These are phyloP conservation scores for Euphydryas editha DNA, from an alignment of 2,888 invertebrate species.

Conservation along the genomic window DNA sequence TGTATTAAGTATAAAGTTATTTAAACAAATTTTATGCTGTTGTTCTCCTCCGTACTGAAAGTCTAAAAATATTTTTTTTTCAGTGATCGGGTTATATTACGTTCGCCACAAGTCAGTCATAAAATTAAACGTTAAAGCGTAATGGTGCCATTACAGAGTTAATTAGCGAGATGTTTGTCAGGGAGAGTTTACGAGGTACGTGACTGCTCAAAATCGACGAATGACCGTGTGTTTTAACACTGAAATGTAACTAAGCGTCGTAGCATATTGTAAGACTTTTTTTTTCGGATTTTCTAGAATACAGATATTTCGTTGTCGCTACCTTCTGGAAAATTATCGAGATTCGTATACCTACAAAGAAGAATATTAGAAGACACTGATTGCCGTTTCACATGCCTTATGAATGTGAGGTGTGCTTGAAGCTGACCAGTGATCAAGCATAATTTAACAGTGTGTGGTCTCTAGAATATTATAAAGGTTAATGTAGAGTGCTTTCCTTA, in stretches of 20 bases:
- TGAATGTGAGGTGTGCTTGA: too few species aligned
- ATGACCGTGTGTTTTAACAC: constrained; percentile 19
- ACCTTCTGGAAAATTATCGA: too few species aligned
- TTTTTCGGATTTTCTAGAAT: not conserved
- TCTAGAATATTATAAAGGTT: too few species aligned
- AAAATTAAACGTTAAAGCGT: constrained; percentile 72
- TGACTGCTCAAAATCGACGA: constrained; percentile 43
- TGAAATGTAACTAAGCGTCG: not conserved
- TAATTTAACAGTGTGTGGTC: too few species aligned
- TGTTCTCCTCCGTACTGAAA: not conserved
- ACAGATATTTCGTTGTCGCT: too few species aligned
- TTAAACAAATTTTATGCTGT: too few species aligned
- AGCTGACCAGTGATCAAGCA: too few species aligned
- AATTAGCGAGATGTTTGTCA: constrained; percentile 76
- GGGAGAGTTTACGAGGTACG: constrained; percentile 63
- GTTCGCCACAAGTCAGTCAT: constrained; percentile 55
- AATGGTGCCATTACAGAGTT: constrained; percentile 72
- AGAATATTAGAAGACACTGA: too few species aligned
- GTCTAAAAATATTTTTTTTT: constrained; percentile 38
- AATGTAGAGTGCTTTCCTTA: too few species aligned
- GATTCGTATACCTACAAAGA: too few species aligned
- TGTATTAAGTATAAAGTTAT: too few species aligned
- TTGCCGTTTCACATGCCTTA: too few species aligned
- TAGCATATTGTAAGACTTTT: not conserved
- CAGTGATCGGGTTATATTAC: constrained; percentile 38